Evolutionary conservation across 2,888 invertebrate species (phyloP), one percentile per base, ranked within the genome.

Genomic region (Poecilus cupreus): DNA sequence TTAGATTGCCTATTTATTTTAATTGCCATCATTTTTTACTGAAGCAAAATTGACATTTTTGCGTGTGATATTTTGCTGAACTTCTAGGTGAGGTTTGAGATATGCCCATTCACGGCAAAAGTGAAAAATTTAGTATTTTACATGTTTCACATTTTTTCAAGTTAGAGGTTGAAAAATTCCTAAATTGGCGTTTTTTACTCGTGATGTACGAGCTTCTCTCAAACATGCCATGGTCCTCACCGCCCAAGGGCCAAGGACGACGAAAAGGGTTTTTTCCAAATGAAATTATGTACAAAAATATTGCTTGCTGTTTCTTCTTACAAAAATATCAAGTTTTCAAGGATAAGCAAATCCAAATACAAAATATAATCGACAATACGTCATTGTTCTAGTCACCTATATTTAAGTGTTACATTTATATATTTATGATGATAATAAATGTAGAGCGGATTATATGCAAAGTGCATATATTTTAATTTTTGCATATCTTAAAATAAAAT

Each of bases 61-160:
- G 3, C 51, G 8, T 51, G 18, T 11, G 2, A 5, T 57, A 2
- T 32, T 32, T 32, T 32, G 4, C 32, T 20, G 22, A 57, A 57
- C 22, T 11, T 1, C 8, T 32, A 32, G 32, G 11, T 57, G 3
- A 57, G 24, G 10, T 57, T 57, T 20, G 54, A 57, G 20, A 57
- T 11, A 11, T 24, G 24, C 54, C 3, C 22, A 57, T 57, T 57
- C 24, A 43, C 43, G 24, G 54, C n/a, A 24, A 57, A 57, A 22
- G 11, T 13, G 54, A 11, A 57, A 51, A 51, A 51, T n/a, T 8
- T 57, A 57, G 22, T 57, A 22, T 57, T 57, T 57, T 57, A 57
- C 54, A 57, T 57, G 54, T 57, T 57, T 57, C 54, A 22, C 54
- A 57, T 57, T 24, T 57, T 57, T 57, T 57, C 54, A 22, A 22